Evolutionary conservation across 2,888 invertebrate genomes (phyloP).

Genomic region (Thymelicus sylvestris): DNA sequence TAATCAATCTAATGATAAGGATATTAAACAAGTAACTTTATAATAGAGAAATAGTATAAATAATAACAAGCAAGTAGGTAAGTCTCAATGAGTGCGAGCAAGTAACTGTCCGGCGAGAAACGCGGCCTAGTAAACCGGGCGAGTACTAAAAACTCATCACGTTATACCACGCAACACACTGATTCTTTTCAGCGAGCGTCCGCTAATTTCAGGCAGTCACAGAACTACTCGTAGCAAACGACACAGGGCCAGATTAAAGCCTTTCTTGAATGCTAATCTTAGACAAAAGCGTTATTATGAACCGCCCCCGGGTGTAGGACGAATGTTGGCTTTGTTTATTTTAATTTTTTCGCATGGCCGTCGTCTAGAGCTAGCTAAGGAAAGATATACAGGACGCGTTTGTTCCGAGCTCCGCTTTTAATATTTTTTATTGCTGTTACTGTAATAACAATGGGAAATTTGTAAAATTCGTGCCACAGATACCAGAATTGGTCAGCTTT

Average conservation of each 20-base stretch:
- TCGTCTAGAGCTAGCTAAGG: slow-evolving; percentile 59
- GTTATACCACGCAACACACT: slow-evolving; percentile 36
- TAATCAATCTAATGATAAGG: too few relatives aligned
- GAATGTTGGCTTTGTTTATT: slow-evolving; percentile 78
- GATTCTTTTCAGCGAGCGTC: slow-evolving; percentile 36
- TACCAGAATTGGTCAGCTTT: slow-evolving; percentile 36
- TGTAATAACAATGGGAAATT: slow-evolving; percentile 34
- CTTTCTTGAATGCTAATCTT: slow-evolving; percentile 83
- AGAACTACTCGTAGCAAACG: slow-evolving; percentile 47
- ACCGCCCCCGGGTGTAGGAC: slow-evolving; percentile 75
- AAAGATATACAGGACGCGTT: slow-evolving; percentile 56
- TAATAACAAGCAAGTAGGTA: not conserved
- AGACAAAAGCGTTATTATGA: slow-evolving; percentile 81
- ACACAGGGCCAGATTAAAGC: slow-evolving; percentile 60
- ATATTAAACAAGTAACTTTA: too few relatives aligned
- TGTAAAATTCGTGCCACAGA: slow-evolving; percentile 35
- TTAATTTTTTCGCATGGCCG: slow-evolving; percentile 79
- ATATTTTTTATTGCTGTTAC: slow-evolving; percentile 37
- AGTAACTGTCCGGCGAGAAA: slow-evolving; percentile 3
- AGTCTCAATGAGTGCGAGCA: not conserved
- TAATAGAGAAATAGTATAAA: too few relatives aligned
- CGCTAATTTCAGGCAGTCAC: slow-evolving; percentile 50
- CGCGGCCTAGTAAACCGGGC: slow-evolving; percentile 23
- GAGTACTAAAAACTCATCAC: slow-evolving; percentile 37
- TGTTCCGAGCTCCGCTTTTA: slow-evolving; percentile 31